Percentiles rank a stretch among this genome's conserved stretches.
Evolutionary conservation across 2,888 invertebrate genomes (phyloP).

Genomic region (Troides helena): DNA sequence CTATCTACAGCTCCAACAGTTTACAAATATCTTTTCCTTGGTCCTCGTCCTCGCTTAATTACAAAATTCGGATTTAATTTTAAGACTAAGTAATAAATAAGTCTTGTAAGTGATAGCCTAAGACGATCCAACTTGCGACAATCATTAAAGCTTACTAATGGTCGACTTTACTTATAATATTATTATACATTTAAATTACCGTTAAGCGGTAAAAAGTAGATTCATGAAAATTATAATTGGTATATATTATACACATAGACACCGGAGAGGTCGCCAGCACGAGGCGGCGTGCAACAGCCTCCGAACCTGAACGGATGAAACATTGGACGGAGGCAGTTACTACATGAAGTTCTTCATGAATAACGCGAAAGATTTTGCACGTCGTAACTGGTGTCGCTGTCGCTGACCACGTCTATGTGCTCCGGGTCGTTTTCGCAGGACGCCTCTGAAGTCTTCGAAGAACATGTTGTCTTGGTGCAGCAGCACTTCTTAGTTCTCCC

Average conservation of each 20-base stretch:
- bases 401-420: constrained; percentile 74
- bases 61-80: too few species aligned
- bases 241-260: too few species aligned
- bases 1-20: constrained; percentile 40
- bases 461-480: constrained; percentile 59
- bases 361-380: constrained; percentile 59
- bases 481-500: constrained; percentile 64
- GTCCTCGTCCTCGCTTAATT: too few species aligned
- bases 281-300: not conserved
- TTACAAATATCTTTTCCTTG: constrained; percentile 36
- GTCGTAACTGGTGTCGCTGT: constrained; percentile 59
- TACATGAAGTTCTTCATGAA: constrained; percentile 39
- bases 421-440: constrained; percentile 66
- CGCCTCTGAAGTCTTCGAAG: constrained; percentile 49
- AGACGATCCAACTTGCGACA: too few species aligned
- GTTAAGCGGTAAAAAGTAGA: too few species aligned
- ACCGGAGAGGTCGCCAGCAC: not conserved
- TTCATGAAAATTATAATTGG: too few species aligned
- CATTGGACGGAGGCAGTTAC: not conserved
- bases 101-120: too few species aligned
- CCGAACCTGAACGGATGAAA: not conserved
- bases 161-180: too few species aligned
- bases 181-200: too few species aligned
- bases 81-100: too few species aligned
- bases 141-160: too few species aligned